Conservation (phyloP, 2,113 vertebrate species). For the Chroicocephalus ridibundus region DNA sequence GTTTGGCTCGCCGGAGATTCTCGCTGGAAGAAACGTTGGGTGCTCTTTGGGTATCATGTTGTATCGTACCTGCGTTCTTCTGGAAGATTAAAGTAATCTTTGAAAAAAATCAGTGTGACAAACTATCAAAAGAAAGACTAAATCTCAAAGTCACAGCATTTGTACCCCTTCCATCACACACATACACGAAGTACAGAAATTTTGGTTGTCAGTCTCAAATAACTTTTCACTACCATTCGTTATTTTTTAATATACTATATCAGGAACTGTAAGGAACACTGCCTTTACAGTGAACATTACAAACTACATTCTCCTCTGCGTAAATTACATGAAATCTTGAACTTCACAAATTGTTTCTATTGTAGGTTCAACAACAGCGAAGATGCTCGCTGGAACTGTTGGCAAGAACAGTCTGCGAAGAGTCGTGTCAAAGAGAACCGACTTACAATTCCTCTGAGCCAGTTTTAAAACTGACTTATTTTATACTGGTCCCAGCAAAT, state of each 20-base stretch:
- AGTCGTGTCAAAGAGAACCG: not conserved
- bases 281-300: not conserved
- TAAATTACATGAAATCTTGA: not conserved
- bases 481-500: not conserved
- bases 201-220: not conserved
- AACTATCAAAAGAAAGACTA: not conserved
- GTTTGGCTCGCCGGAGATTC: not conserved
- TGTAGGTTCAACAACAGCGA: not conserved
- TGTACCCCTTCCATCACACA: no score
- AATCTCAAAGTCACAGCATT: not conserved
- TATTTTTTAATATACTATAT: not conserved
- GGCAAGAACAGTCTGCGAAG: not conserved
- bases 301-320: not conserved
- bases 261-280: not conserved
- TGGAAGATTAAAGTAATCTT: not conserved
- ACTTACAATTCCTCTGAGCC: not conserved
- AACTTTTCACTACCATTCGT: not conserved
- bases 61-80: not conserved
- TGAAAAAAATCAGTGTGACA: not conserved
- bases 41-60: not conserved
- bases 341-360: not conserved
- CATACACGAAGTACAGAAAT: accelerated
- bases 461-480: not conserved
- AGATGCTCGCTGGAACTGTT: not conserved
- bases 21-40: not conserved